These are phyloP conservation scores for Andricus quercusramuli DNA, from an alignment of 2,888 invertebrate species.

Conservation along the genomic window DNA sequence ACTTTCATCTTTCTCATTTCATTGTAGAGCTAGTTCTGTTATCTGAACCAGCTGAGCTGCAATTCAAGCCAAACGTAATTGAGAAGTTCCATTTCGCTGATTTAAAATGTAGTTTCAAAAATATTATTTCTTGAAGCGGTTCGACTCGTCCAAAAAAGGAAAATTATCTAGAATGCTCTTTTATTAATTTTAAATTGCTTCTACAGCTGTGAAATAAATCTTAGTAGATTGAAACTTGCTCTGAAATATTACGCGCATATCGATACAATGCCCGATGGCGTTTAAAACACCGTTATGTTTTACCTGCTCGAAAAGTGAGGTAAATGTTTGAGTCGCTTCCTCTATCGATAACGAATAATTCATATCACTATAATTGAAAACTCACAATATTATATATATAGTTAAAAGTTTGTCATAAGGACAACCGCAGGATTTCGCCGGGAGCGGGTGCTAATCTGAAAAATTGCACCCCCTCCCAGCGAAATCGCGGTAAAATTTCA, in stretches of 20 bases:
- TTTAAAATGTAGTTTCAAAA: not conserved
- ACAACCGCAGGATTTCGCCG: too few species aligned
- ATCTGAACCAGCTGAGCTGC: not conserved
- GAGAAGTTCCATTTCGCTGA: constrained; percentile 1
- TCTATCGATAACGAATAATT: too few species aligned
- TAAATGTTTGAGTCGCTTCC: too few species aligned
- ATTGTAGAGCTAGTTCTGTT: not conserved
- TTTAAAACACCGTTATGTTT: not conserved
- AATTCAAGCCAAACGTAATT: not conserved
- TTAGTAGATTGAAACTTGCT: not conserved
- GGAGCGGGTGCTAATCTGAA: too few species aligned
- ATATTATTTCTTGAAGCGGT: not conserved
- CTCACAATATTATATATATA: too few species aligned
- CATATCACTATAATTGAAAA: too few species aligned
- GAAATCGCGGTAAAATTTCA: too few species aligned
- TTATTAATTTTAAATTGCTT: not conserved
- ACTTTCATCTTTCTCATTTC: not conserved
- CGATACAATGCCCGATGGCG: not conserved
- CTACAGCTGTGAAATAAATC: not conserved
- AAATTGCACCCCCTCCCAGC: too few species aligned
- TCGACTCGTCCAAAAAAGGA: too few species aligned
- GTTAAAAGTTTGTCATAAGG: too few species aligned
- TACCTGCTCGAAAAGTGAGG: not conserved
- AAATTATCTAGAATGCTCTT: not conserved
- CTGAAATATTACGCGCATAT: not conserved